A percentile compares a stretch with the other conserved stretches of the same genome.
These are phyloP conservation scores for Therioaphis trifolii DNA, from an alignment of 2,888 invertebrate species.

Conservation along the genomic window DNA sequence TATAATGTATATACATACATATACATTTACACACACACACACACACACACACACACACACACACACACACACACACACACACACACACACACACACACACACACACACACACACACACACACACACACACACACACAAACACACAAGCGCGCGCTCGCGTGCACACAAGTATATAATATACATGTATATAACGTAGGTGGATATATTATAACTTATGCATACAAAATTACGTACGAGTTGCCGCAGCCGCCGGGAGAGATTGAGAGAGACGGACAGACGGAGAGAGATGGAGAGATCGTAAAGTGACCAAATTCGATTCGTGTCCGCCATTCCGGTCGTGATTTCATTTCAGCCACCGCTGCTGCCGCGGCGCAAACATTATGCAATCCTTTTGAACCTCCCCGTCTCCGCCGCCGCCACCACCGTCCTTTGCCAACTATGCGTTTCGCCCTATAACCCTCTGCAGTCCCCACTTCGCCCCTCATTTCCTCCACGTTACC, in stretches of 20 bases:
- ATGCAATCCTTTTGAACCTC: conserved; percentile 62
- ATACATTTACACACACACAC: not conserved
- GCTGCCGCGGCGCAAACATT: conserved; percentile 34
- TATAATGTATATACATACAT: not conserved
- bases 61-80: not conserved
- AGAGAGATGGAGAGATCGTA: not conserved
- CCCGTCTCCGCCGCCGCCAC: not conserved
- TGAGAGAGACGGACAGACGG: not conserved
- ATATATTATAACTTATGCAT: conserved; percentile 4
- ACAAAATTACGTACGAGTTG: not conserved
- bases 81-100: too few relatives aligned
- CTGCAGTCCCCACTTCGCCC: not conserved
- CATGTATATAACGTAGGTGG: not conserved
- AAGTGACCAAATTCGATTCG: conserved; percentile 59
- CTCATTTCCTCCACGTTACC: conserved; percentile 5
- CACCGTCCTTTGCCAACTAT: conserved; percentile 3
- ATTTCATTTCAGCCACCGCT: conserved; percentile 44
- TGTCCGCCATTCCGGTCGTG: conserved; percentile 54
- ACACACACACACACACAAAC: not conserved
- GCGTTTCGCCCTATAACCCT: conserved; percentile 50
- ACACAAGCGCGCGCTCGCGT: not conserved
- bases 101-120: not conserved
- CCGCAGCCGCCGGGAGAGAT: not conserved
- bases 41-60: not conserved
- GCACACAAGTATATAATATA: too few relatives aligned